Evolutionary conservation across 2,888 invertebrate genomes (phyloP), one percentile per base, ranked within the genome.

Genomic region (Drosophila cracens): DNA sequence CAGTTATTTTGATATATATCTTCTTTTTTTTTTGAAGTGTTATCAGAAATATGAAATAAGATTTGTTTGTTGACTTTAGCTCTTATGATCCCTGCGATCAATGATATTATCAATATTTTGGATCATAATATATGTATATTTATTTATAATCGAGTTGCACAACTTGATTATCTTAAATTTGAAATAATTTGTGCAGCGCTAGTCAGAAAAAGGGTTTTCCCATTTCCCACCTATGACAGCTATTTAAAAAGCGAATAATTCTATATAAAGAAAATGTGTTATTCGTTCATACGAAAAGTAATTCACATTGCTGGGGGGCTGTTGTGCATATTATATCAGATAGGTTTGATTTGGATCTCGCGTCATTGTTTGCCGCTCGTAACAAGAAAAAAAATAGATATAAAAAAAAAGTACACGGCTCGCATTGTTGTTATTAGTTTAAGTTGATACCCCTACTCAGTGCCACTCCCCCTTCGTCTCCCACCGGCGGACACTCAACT

Each of bases 301-400:
- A 68, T 68, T 68, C 49, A 36, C 70, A 38, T 36, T 64, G 65
- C 11, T 29, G 21, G 49, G 56, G 49, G 53, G 68, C 49, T 46
- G 52, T 16, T 36, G 57, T n/a, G 13, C n/a, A 56, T 56, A 60
- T 51, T 61, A 52, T 31, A 40, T 61, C 63, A 82, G 79, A 79
- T 82, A 46, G 63, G 61, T 67, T 81, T 70, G 87, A 87, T 89
- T 85, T 78, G 25, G 70, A 86, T 85, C 89, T 74, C 72, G 66
- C 74, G 74, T 84, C 90, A 89, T 86, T 86, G 85, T 89, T 87
- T 82, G 75, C 48, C 36, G 60, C 62, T 73, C 72, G 31, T 67
- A 56, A 27, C 8, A 33, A 8, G 33, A 33, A 31, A 33, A 54
- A 38, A 48, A 67, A 54, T 0, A 43, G 21, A 7, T 16, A 21